These are phyloP conservation scores for Echinops telfairi DNA, from an alignment of 2,113 vertebrate species.

Conservation along the genomic window DNA sequence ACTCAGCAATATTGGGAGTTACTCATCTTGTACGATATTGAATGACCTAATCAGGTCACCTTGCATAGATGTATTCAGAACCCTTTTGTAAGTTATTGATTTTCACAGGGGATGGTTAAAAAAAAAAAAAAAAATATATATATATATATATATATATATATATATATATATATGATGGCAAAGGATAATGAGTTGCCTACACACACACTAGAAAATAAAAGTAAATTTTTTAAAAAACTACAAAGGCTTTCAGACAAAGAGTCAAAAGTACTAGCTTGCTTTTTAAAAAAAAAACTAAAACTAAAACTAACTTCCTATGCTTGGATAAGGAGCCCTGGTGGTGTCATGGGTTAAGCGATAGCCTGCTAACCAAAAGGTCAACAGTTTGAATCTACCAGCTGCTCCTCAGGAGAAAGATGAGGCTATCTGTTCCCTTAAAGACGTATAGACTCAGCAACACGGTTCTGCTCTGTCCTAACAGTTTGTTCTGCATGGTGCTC, in stretches of 20 bases:
- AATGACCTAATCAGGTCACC: not conserved
- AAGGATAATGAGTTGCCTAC: not conserved
- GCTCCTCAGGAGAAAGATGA: too few species aligned
- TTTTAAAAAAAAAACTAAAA: not conserved
- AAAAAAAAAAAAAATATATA: too few species aligned
- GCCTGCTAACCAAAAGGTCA: too few species aligned
- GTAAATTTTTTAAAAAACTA: not conserved
- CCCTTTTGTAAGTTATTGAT: not conserved
- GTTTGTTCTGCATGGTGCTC: too few species aligned
- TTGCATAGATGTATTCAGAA: not conserved
- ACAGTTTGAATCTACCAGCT: too few species aligned
- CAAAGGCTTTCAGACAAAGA: not conserved
- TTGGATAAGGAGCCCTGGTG: too few species aligned
- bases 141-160: too few species aligned
- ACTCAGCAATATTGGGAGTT: not conserved
- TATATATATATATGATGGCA: not conserved
- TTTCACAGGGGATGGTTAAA: not conserved
- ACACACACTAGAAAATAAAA: not conserved
- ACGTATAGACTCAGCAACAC: too few species aligned
- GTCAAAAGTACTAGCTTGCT: not conserved
- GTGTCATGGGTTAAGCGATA: too few species aligned
- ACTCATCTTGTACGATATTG: slow-evolving; percentile 1
- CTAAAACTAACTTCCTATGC: not conserved
- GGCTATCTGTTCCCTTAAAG: too few species aligned
- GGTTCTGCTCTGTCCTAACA: too few species aligned